phyloP scores from a whole-genome alignment of 2,797 vertebrate species.

The Acrocephalus scirpaceus region DNA sequence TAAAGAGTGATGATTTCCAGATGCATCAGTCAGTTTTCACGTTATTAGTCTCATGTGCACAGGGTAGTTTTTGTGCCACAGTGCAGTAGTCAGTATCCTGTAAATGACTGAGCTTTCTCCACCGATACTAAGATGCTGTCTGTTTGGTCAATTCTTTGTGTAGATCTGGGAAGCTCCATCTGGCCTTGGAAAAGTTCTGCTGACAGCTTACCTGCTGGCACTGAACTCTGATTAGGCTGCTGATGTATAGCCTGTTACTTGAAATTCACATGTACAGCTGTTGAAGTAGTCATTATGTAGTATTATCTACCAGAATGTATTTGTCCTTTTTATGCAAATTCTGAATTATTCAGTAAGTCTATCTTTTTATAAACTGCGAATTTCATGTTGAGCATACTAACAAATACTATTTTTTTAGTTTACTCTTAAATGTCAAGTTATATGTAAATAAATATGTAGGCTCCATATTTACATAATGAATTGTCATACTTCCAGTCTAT shows the following conservation, averaged over 20 bases:
- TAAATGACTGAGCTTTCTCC: neutral
- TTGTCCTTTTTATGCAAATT: neutral
- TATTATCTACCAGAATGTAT: neutral
- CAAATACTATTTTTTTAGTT: neutral
- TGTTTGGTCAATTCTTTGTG: neutral
- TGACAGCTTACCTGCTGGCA: neutral
- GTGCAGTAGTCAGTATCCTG: neutral
- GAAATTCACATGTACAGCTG: neutral
- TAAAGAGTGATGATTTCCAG: neutral
- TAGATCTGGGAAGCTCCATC: neutral
- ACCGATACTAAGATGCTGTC: neutral
- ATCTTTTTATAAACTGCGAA: neutral
- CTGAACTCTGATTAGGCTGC: neutral
- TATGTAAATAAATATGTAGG: neutral
- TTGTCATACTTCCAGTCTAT: neutral
- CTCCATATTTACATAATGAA: neutral
- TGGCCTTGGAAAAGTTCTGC: neutral
- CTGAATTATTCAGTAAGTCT: neutral
- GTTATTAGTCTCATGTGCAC: neutral
- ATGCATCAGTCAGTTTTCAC: neutral
- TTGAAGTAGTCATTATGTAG: neutral
- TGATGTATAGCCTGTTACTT: neutral
- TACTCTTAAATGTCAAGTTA: neutral
- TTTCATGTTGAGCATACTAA: neutral
- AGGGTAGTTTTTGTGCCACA: fast-evolving